Conservation (phyloP, 2,797 vertebrate genomes). For the Sebastes baramenuke region DNA sequence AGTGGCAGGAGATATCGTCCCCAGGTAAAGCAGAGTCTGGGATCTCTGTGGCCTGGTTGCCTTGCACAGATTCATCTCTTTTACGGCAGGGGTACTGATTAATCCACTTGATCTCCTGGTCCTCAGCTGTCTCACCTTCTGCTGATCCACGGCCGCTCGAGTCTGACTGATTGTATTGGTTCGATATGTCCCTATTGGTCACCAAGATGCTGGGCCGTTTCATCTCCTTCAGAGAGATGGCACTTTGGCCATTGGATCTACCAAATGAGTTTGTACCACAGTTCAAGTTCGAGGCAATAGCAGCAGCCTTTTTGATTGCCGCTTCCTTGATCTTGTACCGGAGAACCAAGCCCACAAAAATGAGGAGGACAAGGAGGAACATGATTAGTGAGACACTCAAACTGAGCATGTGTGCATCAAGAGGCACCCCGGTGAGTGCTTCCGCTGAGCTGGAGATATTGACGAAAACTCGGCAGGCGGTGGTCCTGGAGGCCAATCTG, state of each 20-base stretch:
- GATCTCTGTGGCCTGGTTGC: constrained; percentile 57
- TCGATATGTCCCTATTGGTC: constrained; percentile 70
- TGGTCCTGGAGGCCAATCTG: constrained; percentile 83
- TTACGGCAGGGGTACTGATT: constrained; percentile 84
- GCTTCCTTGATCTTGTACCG: constrained; percentile 82
- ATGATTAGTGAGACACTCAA: constrained; percentile 79
- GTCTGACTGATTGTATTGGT: constrained; percentile 80
- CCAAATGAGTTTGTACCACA: constrained; percentile 48
- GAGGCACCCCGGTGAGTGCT: constrained; percentile 58
- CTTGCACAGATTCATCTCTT: constrained; percentile 61
- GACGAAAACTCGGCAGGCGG: constrained; percentile 85
- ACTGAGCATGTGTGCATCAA: constrained; percentile 81
- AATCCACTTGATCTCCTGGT: constrained; percentile 92
- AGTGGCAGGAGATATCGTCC: constrained; percentile 84
- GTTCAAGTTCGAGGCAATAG: constrained; percentile 67
- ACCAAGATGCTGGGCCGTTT: constrained; percentile 33
- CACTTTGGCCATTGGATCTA: constrained; percentile 37
- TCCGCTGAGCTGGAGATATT: constrained; percentile 87
- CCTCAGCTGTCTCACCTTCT: constrained; percentile 91
- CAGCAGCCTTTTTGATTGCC: constrained; percentile 70
- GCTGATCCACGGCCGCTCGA: constrained; percentile 88
- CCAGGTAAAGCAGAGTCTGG: constrained; percentile 83
- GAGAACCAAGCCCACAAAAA: constrained; percentile 82
- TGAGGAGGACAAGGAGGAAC: constrained; percentile 83
- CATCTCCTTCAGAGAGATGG: constrained; percentile 74